These are phyloP conservation scores for Panagrolaimus sp. DNA, from an alignment of 1,140 invertebrate species.

Conservation along the genomic window DNA sequence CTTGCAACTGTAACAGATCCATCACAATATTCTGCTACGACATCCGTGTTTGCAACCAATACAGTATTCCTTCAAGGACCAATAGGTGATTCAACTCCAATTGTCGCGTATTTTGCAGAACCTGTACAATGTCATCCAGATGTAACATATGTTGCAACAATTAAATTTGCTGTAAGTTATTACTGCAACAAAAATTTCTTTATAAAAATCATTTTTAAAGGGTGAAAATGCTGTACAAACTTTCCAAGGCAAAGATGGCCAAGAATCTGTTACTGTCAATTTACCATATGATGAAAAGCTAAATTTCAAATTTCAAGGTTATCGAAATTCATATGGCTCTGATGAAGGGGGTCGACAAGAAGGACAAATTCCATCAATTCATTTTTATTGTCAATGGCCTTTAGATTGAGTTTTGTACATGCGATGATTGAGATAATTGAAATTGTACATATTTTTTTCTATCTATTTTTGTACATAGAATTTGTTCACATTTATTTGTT, in stretches of 20 bases:
- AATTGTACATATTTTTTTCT: constrained; percentile 1
- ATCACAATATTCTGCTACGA: background rate
- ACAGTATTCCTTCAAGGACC: constrained; percentile 30
- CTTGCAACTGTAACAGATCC: constrained; percentile 22
- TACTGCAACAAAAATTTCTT: background rate
- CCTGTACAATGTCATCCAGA: constrained; percentile 33
- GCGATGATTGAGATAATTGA: background rate
- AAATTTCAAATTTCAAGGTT: constrained; percentile 30
- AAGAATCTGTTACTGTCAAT: constrained; percentile 34
- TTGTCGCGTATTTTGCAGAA: constrained; percentile 32
- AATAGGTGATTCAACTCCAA: constrained; percentile 34
- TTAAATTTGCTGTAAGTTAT: constrained; percentile 29
- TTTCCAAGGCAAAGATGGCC: constrained; percentile 40
- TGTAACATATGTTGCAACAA: constrained; percentile 30
- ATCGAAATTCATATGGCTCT: constrained; percentile 25
- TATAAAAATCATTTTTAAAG: background rate
- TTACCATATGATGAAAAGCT: constrained; percentile 37
- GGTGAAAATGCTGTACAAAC: constrained; percentile 39
- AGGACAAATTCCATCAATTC: constrained; percentile 38
- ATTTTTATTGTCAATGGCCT: constrained; percentile 45
- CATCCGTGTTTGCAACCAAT: constrained; percentile 27
- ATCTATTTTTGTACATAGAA: too few relatives aligned
- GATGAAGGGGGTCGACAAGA: constrained; percentile 37
- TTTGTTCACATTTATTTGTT: too few relatives aligned
- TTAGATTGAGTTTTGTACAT: background rate